Percentiles rank a stretch among this genome's conserved stretches.
phyloP scores from a whole-genome alignment of 2,113 vertebrate genomes.

The Spizaetus ornatus region DNA sequence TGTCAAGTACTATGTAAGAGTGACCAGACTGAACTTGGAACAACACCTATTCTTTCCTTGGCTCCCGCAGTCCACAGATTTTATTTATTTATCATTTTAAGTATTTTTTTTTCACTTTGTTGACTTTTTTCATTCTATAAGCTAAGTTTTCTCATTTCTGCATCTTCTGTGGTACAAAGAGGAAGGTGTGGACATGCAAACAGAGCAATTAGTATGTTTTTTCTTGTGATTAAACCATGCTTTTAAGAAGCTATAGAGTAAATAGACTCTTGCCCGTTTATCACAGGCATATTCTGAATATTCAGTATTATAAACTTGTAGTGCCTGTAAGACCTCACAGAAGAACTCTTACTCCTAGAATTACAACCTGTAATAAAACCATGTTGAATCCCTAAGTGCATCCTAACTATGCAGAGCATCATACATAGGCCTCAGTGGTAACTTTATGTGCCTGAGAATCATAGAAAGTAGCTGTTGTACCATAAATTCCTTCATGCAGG shows the following conservation, averaged over 20 bases:
- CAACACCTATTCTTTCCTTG: neutral
- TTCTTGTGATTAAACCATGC: neutral
- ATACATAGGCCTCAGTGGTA: neutral
- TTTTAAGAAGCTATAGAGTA: neutral
- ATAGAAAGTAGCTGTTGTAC: neutral
- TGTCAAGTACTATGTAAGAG: neutral
- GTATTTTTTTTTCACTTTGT: neutral
- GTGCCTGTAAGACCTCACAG: neutral
- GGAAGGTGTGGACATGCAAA: neutral
- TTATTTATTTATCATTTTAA: neutral
- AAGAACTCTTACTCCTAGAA: conserved; percentile 6
- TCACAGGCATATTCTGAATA: neutral
- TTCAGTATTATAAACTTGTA: neutral
- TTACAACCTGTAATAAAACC: conserved; percentile 40
- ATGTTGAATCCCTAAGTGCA: neutral
- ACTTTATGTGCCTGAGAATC: conserved; percentile 17
- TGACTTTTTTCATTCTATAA: neutral
- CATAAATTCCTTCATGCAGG: conserved; percentile 38
- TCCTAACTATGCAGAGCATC: neutral
- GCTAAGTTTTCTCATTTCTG: neutral
- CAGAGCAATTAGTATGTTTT: neutral
- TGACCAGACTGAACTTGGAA: neutral
- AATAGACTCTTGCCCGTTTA: neutral
- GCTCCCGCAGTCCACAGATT: neutral
- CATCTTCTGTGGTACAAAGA: neutral